A percentile compares a stretch with the other conserved stretches of the same genome.
These are phyloP conservation scores for Horisme vitalbata DNA, from an alignment of 2,888 invertebrate species.

Conservation along the genomic window DNA sequence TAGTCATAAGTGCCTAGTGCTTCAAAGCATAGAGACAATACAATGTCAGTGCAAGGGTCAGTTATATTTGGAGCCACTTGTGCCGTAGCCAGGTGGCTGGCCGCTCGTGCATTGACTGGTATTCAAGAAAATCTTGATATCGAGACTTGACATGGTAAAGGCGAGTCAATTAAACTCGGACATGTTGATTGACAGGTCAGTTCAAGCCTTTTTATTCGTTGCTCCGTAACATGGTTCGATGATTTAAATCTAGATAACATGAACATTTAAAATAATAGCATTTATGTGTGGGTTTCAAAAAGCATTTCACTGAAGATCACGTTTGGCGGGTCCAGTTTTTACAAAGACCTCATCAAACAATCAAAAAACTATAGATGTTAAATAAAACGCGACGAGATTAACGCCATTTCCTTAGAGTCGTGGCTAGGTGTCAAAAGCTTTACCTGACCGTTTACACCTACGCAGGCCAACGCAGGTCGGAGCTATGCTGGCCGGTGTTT, in stretches of 20 bases:
- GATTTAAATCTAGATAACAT: constrained; percentile 20
- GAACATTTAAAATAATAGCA: constrained; percentile 32
- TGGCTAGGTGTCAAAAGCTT: constrained; percentile 81
- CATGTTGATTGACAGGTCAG: constrained; percentile 53
- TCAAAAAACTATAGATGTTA: constrained; percentile 65
- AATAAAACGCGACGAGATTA: constrained; percentile 74
- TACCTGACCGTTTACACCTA: constrained; percentile 77
- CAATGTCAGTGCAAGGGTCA: constrained; percentile 32
- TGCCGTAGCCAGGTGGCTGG: constrained; percentile 53
- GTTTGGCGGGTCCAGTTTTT: constrained; percentile 44
- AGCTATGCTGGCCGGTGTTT: constrained; percentile 58
- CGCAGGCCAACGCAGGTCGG: constrained; percentile 45
- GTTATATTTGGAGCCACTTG: constrained; percentile 60
- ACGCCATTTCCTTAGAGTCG: constrained; percentile 61
- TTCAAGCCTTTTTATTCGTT: constrained; percentile 32
- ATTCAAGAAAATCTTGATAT: constrained; percentile 48
- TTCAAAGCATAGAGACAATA: neutral
- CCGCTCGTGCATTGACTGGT: constrained; percentile 36
- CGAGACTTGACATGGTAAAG: constrained; percentile 40
- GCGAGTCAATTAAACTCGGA: constrained; percentile 42
- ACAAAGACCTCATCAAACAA: constrained; percentile 57
- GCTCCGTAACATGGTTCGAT: constrained; percentile 7
- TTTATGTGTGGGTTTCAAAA: constrained; percentile 22
- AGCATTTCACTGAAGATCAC: constrained; percentile 52
- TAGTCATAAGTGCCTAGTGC: too few relatives aligned